Evolutionary conservation across 1,140 invertebrate species (phyloP), one percentile per base, ranked within the genome.

Genomic region (Ips nitidus): DNA sequence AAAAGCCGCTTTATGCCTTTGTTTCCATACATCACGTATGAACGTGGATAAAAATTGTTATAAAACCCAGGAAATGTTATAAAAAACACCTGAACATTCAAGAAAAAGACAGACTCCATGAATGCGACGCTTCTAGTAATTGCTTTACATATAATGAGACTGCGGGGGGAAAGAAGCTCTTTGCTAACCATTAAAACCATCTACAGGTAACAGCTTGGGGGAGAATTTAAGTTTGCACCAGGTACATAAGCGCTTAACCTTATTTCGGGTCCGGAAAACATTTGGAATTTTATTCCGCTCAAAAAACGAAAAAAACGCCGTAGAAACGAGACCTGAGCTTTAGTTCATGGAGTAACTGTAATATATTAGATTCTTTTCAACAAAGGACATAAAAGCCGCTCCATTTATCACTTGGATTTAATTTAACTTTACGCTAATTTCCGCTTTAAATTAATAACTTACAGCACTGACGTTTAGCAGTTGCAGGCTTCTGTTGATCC

Each of bases 331-430:
- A 67, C 55, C 55, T 41, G 52, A 39, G 38, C 65, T 59, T 67
- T 67, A 58, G 65, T 67, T 47, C 56, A 43, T 52, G 41, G 3
- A 52, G 47, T 41, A 43, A 41, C 52, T 5, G 65, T 67, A 67
- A 67, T 67, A 67, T 67, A 67, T 67, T 67, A 67, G 47, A 67
- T 59, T 67, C 65, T 50, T 59, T 59, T 59, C 52, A 22, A 67
- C 65, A 67, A 67, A 67, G 56, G 55, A 52, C 45, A 47, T 58
- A 67, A 67, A 67, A 67, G 65, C 56, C 50, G 8, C 55, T 55
- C 56, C 36, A 59, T 67, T 58, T 56, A 67, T 67, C 65, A 67
- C 59, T 67, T 50, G 42, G 43, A 50, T 67, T 67, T 67, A 67
- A 67, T 67, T 58, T 67, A 67, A 67, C 55, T 67, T 59, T 45